phyloP scores from a whole-genome alignment of 2,888 invertebrate species.

The Ganaspis brasiliensis region DNA sequence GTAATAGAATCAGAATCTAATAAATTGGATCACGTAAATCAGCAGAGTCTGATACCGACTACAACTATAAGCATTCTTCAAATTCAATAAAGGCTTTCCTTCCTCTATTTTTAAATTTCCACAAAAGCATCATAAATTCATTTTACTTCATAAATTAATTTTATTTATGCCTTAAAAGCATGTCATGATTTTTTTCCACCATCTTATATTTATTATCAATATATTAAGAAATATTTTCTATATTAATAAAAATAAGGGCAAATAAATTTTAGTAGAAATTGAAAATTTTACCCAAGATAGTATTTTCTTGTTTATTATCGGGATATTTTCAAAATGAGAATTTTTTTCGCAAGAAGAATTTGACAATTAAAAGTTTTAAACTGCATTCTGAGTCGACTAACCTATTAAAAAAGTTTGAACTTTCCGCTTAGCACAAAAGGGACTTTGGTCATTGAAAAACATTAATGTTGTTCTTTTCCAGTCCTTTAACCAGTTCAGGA shows the following conservation, averaged over 20 bases:
- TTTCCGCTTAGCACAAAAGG: not conserved
- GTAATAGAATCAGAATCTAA: not conserved
- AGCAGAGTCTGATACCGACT: constrained; percentile 8
- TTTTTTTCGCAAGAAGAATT: not conserved
- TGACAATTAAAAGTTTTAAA: constrained; percentile 17
- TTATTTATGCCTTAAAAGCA: no score
- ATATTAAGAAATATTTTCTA: no score
- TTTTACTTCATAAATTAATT: no score
- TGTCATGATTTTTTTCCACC: no score
- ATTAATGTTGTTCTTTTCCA: constrained; percentile 35
- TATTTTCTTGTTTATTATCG: no score
- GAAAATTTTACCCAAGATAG: no score
- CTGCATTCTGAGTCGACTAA: constrained; percentile 11
- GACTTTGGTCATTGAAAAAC: constrained; percentile 39
- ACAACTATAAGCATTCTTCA: constrained; percentile 6
- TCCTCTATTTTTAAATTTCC: not conserved
- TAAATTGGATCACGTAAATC: constrained; percentile 1
- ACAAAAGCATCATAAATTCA: not conserved
- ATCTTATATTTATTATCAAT: no score
- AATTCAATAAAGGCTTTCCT: not conserved
- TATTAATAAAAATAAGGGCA: not conserved
- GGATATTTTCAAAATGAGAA: not conserved
- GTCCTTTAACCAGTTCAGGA: constrained; percentile 13
- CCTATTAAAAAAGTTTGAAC: constrained; percentile 22
- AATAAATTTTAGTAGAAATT: no score